phyloP scores from a whole-genome alignment of 2,113 vertebrate species.

The Leptocoma aspasia region DNA sequence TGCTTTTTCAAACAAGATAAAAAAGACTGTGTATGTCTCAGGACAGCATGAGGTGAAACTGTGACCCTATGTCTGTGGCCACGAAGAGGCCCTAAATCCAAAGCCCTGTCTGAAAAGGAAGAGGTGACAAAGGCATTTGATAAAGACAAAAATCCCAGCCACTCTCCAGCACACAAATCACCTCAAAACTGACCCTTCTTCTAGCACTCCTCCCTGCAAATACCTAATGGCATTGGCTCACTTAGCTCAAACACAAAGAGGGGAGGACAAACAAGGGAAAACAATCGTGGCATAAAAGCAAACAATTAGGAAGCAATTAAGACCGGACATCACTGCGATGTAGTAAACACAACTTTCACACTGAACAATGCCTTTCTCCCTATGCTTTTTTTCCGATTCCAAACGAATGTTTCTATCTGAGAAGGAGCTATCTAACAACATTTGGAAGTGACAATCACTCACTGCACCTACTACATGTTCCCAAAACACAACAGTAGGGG shows the following conservation, averaged over 20 bases:
- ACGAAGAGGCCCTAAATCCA: neutral
- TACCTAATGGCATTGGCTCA: neutral
- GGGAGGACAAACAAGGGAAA: constrained; percentile 24
- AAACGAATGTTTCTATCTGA: neutral
- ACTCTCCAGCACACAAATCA: neutral
- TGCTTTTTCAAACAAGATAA: neutral
- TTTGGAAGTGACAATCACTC: accelerated
- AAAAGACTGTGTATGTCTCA: accelerated
- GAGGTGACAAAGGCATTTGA: neutral
- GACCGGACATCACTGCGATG: neutral
- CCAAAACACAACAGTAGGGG: neutral
- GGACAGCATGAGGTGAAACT: accelerated
- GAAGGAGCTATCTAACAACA: neutral
- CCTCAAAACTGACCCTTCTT: neutral
- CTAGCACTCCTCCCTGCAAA: neutral
- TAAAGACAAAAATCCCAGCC: neutral
- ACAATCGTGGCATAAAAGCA: neutral
- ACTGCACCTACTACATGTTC: neutral
- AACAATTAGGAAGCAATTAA: constrained; percentile 53
- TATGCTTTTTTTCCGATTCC: neutral
- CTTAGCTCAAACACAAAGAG: neutral
- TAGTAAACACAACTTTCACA: constrained; percentile 10
- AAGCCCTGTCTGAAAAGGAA: neutral
- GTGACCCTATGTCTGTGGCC: neutral
- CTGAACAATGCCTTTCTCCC: neutral